Percentiles rank a stretch among this genome's conserved stretches.
Conservation (phyloP, 2,888 invertebrate species). For the Bellardia pandia region DNA sequence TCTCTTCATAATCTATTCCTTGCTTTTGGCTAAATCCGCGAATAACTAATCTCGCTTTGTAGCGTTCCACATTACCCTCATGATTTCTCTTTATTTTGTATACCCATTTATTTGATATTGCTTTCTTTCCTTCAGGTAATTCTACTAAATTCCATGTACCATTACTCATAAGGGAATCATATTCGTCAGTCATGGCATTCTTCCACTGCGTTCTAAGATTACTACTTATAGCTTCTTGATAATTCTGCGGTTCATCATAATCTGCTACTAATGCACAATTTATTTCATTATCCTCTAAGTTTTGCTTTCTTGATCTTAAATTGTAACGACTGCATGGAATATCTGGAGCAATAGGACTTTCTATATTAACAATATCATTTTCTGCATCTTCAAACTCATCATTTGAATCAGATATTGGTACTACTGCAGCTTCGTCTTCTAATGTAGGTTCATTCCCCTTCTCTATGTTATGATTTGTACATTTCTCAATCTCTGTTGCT, state of each 20-base stretch:
- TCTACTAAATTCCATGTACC: conserved; percentile 24
- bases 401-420: neutral
- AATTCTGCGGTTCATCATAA: conserved; percentile 28
- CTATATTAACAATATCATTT: neutral
- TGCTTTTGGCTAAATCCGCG: too few relatives aligned
- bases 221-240: conserved; percentile 26
- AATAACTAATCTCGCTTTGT: too few relatives aligned
- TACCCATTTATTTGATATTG: too few relatives aligned
- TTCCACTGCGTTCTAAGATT: conserved; percentile 51
- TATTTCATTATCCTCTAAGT: neutral
- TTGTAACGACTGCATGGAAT: neutral
- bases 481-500: neutral
- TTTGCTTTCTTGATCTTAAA: conserved; percentile 13
- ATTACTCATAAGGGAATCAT: conserved; percentile 7
- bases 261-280: conserved; percentile 2
- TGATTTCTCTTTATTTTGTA: too few relatives aligned
- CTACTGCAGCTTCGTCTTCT: neutral
- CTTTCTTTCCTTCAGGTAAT: conserved; percentile 8
- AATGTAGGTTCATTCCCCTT: neutral
- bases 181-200: conserved; percentile 57
- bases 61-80: too few relatives aligned
- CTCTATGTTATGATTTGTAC: neutral
- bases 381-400: conserved; percentile 43
- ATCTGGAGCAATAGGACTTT: neutral
- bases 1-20: too few relatives aligned